These are phyloP conservation scores for Rhombomys opimus DNA, from an alignment of 2,113 vertebrate genomes.

Conservation along the genomic window DNA sequence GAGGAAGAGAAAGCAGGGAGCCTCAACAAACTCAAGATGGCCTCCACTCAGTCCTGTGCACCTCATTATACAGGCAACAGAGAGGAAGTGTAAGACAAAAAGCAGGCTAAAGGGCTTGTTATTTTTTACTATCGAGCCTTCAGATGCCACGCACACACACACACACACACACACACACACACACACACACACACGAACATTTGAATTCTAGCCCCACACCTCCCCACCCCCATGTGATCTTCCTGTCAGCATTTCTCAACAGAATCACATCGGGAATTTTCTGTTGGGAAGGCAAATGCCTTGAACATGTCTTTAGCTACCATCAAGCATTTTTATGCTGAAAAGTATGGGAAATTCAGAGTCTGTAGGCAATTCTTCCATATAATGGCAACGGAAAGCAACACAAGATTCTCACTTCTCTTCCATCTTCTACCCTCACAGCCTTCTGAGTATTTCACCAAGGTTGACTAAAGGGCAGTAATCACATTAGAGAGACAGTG, in stretches of 20 bases:
- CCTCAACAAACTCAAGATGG: slow-evolving; percentile 87
- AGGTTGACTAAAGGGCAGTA: not conserved
- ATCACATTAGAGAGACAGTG: not conserved
- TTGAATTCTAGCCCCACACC: slow-evolving; percentile 66
- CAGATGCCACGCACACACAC: slow-evolving; percentile 77
- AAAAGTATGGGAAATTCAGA: not conserved
- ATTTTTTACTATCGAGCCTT: slow-evolving; percentile 78
- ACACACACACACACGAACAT: slow-evolving; percentile 77
- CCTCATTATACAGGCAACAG: slow-evolving; percentile 79
- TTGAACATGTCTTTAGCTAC: slow-evolving; percentile 43
- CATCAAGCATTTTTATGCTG: slow-evolving; percentile 46
- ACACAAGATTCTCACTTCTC: not conserved
- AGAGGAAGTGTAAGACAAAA: slow-evolving; percentile 82
- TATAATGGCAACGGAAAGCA: not conserved
- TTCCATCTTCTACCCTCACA: not conserved
- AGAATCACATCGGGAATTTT: not conserved
- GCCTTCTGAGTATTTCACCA: not conserved
- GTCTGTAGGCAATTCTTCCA: not conserved
- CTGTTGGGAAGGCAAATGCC: slow-evolving; percentile 24
- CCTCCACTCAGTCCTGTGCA: slow-evolving; percentile 82
- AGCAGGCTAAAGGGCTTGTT: slow-evolving; percentile 73
- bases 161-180: slow-evolving; percentile 82
- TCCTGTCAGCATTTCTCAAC: slow-evolving; percentile 16
- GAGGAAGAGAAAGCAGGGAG: slow-evolving; percentile 72
- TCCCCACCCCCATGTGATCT: not conserved